Evolutionary conservation across 2,888 invertebrate genomes (phyloP), one percentile per base, ranked within the genome.

Genomic region (Nineta flava): DNA sequence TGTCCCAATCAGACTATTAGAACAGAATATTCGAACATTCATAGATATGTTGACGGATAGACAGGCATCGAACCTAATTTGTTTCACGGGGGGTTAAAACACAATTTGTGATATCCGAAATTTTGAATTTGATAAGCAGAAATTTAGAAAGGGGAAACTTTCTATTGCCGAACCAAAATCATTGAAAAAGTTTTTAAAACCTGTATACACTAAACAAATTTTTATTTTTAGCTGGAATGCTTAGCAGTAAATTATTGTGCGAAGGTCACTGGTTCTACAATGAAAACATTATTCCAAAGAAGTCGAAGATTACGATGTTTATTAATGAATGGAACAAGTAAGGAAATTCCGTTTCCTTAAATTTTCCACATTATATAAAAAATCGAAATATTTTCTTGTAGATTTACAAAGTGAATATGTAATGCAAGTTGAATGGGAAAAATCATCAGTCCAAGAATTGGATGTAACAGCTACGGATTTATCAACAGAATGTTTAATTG

Each of bases 371-470:
- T 4, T 38, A 38, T 26, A 13, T 38, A 10, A 38, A 10, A 9
- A 38, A 10, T 38, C 4, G 38, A 38, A 38, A 21, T 48, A 19
- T 48, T 49, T 53, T 50, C 50, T 64, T 64, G 21, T 63, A 92
- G 93, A 81, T 65, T 74, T 99, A 9, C 85, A 87, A 62, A 92
- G 92, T 57, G 91, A 94, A 58, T 79, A 87, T 65, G 84, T 99
- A 52, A 87, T 90, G 83, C 85, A 86, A 62, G 95, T 95, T 9
- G 96, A 97, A 61, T 99, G 99, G 99, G 96, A 99, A 66, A 93
- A 95, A 66, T 87, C 92, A 1, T 81, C 83, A 0, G 68, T 99
- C 50, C 88, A 87, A 64, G 99, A 99, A 68, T 65, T 99, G 57
- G 99, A 99, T 61, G 85, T 99, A 50, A 93, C 95, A 0, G 99